Percentiles rank a stretch among this genome's conserved stretches.
These are phyloP conservation scores for Anomalospiza imberbis DNA, from an alignment of 2,797 vertebrate species.

Conservation along the genomic window DNA sequence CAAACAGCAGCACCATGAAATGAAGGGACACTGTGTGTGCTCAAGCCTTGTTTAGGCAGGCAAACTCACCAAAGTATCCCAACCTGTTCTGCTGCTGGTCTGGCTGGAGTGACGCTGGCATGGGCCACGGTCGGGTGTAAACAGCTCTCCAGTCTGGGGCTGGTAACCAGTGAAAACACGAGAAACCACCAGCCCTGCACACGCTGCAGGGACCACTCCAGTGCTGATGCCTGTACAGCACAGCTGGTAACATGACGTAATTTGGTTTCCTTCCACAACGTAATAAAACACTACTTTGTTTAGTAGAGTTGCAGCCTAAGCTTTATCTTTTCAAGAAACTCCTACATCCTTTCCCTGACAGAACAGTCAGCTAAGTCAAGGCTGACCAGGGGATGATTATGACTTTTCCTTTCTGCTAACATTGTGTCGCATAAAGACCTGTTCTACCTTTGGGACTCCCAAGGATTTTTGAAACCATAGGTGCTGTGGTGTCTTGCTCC, in stretches of 20 bases:
- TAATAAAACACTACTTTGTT: neutral
- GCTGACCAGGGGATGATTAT: neutral
- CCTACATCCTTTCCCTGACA: neutral
- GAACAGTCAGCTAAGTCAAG: neutral
- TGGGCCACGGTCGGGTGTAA: accelerated
- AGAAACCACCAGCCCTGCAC: neutral
- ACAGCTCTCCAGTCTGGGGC: neutral
- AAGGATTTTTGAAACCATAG: neutral
- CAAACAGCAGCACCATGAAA: neutral
- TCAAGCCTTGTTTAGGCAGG: neutral
- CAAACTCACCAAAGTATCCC: neutral
- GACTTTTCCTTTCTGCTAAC: neutral
- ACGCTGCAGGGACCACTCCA: neutral
- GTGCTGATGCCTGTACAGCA: neutral
- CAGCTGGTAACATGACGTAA: neutral
- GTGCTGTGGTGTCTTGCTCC: neutral
- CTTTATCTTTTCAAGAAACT: neutral
- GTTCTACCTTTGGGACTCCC: neutral
- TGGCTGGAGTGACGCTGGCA: neutral
- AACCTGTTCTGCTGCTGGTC: constrained; percentile 20
- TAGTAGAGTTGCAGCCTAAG: neutral
- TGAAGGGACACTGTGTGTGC: neutral
- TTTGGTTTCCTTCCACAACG: neutral
- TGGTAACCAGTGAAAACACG: neutral
- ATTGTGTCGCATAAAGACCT: neutral